A percentile compares a stretch with the other conserved stretches of the same genome.
Evolutionary conservation across 1,140 invertebrate genomes (phyloP).

Genomic region (Bombus vancouverensis): DNA sequence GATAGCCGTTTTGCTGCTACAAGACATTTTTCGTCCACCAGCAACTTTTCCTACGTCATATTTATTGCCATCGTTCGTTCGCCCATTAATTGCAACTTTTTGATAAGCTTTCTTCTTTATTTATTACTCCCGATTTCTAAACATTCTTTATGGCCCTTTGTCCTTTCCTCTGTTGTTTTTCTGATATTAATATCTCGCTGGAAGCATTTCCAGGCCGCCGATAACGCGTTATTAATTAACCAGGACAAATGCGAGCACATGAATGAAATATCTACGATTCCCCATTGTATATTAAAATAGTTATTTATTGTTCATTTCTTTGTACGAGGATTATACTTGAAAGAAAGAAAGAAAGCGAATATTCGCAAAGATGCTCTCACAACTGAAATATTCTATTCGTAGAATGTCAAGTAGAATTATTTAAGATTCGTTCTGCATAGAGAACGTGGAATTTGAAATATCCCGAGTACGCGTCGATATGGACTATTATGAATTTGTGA

Average conservation of each 20-base stretch:
- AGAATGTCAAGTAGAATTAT: not conserved
- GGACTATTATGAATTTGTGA: not conserved
- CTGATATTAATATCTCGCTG: not conserved
- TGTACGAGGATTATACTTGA: no score
- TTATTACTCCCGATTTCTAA: not conserved
- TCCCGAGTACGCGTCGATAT: not conserved
- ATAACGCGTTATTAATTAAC: not conserved
- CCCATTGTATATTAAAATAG: no score
- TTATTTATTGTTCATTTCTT: no score
- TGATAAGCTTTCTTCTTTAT: not conserved
- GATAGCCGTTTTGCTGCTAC: conserved; percentile 20
- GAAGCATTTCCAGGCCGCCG: not conserved
- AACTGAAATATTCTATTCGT: not conserved
- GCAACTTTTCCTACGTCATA: not conserved
- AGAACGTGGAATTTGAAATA: not conserved
- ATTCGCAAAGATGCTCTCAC: not conserved
- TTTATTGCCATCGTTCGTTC: not conserved
- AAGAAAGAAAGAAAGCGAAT: not conserved
- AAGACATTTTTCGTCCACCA: conserved; percentile 30
- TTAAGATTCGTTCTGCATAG: not conserved
- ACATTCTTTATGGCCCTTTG: no score
- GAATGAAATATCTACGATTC: no score
- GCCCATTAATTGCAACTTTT: not conserved
- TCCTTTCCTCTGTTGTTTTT: not conserved
- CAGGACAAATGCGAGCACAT: no score